phyloP scores from a whole-genome alignment of 2,888 invertebrate species.

The Muscina levida region DNA sequence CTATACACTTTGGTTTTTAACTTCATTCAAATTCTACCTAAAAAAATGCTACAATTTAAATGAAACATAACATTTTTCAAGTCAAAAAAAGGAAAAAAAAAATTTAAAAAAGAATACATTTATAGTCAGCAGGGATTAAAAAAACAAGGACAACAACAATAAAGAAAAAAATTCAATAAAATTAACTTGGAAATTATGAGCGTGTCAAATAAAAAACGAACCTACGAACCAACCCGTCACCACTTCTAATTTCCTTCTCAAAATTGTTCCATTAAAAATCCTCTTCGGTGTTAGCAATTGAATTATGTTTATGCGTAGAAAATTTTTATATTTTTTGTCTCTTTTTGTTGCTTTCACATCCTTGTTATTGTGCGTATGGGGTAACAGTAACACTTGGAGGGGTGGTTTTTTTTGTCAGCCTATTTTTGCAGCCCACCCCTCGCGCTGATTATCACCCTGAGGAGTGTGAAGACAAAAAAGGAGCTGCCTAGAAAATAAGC shows the following conservation, averaged over 20 bases:
- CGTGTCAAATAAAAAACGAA: slow-evolving; percentile 68
- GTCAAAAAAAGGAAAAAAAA: slow-evolving; percentile 55
- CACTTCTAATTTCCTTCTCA: slow-evolving; percentile 61
- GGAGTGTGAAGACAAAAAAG: slow-evolving; percentile 23
- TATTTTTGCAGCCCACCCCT: slow-evolving; percentile 76
- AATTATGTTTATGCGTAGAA: slow-evolving; percentile 75
- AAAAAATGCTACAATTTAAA: slow-evolving; percentile 67
- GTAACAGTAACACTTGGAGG: slow-evolving; percentile 57
- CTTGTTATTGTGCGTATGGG: slow-evolving; percentile 50
- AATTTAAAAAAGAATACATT: slow-evolving; percentile 37
- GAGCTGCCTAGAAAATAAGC: slow-evolving; percentile 54
- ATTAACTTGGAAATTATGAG: slow-evolving; percentile 71
- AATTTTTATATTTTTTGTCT: slow-evolving; percentile 65
- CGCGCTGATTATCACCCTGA: slow-evolving; percentile 66
- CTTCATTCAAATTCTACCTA: slow-evolving; percentile 56
- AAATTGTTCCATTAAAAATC: too few relatives aligned
- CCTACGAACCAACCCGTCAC: slow-evolving; percentile 70
- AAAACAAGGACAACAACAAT: slow-evolving; percentile 32
- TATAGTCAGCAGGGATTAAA: slow-evolving; percentile 63
- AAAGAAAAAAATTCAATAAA: slow-evolving; percentile 69
- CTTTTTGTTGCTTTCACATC: slow-evolving; percentile 23
- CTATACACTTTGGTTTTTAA: slow-evolving; percentile 70
- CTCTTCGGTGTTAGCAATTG: slow-evolving; percentile 73
- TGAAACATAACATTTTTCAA: slow-evolving; percentile 60
- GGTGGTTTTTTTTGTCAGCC: slow-evolving; percentile 69